These are phyloP conservation scores for Cichladusa arquata DNA, from an alignment of 2,113 vertebrate species.

Conservation along the genomic window DNA sequence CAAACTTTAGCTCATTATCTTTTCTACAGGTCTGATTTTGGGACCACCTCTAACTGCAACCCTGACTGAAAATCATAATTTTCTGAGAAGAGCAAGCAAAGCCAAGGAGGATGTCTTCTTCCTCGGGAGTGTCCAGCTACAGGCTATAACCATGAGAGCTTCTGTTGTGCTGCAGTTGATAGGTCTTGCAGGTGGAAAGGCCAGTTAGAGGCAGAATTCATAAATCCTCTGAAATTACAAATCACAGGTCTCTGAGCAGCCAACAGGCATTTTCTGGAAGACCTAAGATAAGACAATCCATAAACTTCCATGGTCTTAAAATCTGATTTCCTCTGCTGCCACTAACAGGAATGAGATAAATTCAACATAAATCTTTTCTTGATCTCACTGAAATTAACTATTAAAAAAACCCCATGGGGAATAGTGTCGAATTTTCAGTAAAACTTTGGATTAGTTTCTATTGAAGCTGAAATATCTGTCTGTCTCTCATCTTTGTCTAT, in stretches of 20 bases:
- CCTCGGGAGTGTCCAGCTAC: background rate
- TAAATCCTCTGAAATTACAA: background rate
- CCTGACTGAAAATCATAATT: background rate
- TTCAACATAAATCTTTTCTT: background rate
- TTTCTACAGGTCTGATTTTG: background rate
- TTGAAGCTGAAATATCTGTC: constrained; percentile 31
- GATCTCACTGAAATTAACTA: background rate
- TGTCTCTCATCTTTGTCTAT: constrained; percentile 49
- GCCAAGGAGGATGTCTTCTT: background rate
- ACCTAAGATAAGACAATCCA: background rate
- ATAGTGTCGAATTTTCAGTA: constrained; percentile 10
- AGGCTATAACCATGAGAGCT: background rate
- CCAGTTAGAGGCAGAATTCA: background rate
- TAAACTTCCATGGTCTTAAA: background rate
- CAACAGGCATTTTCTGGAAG: background rate
- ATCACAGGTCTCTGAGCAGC: background rate
- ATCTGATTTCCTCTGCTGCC: background rate
- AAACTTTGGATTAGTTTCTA: constrained; percentile 54
- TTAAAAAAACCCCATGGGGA: background rate
- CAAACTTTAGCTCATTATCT: background rate
- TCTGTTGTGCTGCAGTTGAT: background rate
- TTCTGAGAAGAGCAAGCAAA: background rate
- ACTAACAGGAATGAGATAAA: background rate
- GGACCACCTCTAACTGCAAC: background rate
- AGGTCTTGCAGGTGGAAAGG: background rate